Evolutionary conservation across 2,797 vertebrate species (phyloP), one percentile per base, ranked within the genome.

Genomic region (Premnoplex brunnescens): DNA sequence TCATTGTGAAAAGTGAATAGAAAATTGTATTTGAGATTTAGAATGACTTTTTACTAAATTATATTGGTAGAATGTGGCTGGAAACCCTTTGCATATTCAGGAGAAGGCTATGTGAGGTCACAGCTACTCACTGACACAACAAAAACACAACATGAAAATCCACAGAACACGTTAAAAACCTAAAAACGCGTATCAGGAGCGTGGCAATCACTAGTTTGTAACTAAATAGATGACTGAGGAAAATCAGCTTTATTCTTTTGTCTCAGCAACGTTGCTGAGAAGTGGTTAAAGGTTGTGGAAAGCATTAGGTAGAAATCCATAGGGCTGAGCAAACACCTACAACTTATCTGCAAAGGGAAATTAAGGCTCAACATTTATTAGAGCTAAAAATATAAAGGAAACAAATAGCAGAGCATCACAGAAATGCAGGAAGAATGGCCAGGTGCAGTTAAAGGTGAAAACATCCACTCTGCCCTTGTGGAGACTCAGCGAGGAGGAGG

Each of bases 91-190:
- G 73, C 80, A 48, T 66, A 81, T 87, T 85, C 28, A 49, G 43
- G 72, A 86, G 54, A 68, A 49, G 36, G 41, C 58, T 85, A 74
- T 32, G 36, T 51, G 73, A 92, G 73, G 60, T 88, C 92, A 81
- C 17, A 94, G 81, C 90, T 96, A 95, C 52, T 85, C 54, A 88
- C 26, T 43, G n/a, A 85, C 86, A 91, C 85, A 96, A 86, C 64
- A 91, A 91, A 88, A 77, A 84, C 43, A 86, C 49, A 89, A 93
- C 80, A 78, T 73, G 75, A 89, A 96, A 95, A 92, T 81, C 89
- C 96, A 92, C 89, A 28, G 14, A 85, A 51, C 82, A 51, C 30
- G 23, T 71, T 80, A 89, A 87, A 93, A 93, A 51, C 48, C 41
- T 60, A 58, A 91, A 59, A 78, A 21, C 19, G 6, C 24, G 26